Evolutionary conservation across 2,888 invertebrate genomes (phyloP), one percentile per base, ranked within the genome.

Genomic region (Eudemis profundana): DNA sequence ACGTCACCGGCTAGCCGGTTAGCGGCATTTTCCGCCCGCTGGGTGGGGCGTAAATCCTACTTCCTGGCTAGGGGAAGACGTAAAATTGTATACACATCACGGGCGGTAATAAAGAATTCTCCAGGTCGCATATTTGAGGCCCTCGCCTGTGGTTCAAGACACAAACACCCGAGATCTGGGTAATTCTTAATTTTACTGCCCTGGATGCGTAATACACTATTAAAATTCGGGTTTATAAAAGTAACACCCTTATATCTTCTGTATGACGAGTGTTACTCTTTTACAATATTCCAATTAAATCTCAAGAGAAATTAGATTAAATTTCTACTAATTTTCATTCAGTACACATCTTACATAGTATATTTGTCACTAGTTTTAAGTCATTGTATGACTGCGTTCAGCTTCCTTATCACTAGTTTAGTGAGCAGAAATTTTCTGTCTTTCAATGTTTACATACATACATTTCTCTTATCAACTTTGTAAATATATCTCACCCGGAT

Each of bases 371-470:
- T 23, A 49, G 4, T 17, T 27, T n/a, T 19, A 49, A 54, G 56
- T 29, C 63, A 63, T 63, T 63, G 17, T 8, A 63, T 63, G 63
- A 63, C 63, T 50, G 21, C 51, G 4, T 14, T 23, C 36, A 29
- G 14, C 38, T 42, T 61, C 42, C 29, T 46, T 23, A 54, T 17
- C 15, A 12, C 19, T 62, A 62, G 3, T 19, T 61, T 53, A 54
- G 51, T 63, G 63, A 63, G 63, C 63, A 57, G 63, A 63, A 57
- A 40, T 33, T 21, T 36, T 63, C 56, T 63, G 63, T 63, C 63
- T 63, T 63, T 63, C 49, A 57, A 57, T 23, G 47, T 56, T 42
- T 40, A 61, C 33, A 15, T 42, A 61, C 42, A n/a, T 7, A 49
- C 1, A 49, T 19, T 17, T 57, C 42, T 44, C 29, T 27, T 21